Base-by-base conservation (phyloP, 2,113 vertebrate species). In the Perca flavescens region DNA sequence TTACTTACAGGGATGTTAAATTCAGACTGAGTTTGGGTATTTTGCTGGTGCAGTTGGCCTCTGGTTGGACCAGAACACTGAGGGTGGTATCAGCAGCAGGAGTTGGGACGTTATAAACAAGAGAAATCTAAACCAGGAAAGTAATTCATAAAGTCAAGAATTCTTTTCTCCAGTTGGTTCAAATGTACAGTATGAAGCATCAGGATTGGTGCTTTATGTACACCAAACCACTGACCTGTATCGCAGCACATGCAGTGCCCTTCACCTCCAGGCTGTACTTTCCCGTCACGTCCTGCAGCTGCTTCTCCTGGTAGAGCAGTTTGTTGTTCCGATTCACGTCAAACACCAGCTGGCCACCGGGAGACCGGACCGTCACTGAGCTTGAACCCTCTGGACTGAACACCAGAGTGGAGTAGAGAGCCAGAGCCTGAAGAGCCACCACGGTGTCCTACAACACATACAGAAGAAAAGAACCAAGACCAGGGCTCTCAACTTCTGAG, bases 361-460 rank as follows among this genome's bases (percentile, higher is more conserved):
- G 74, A 82, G 60, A 90, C 40, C 71, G 90, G 68, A 97, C 89
- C 0, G 47, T 90, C 82, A 97, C 85, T 83, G 81, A 64, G 22
- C 84, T 84, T 3, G 88, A 80, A 89, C 93, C 60, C 19, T 64
- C 0, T 31, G 74, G 73, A 63, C 72, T 93, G 76, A 95, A 95
- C 0, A 93, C 94, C 82, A 91, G 66, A 0, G 88, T 77, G 40
- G 95, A 91, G 15, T 97, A 96, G 36, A 95, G 96, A 74, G 96
- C 89, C 67, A 97, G 84, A 75, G 96, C 96, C 90, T 97, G 96
- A 36, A 97, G 94, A 74, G 96, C 96, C 0, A 94, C 95, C 60
- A 96, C 93, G 11, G 96, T 96, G 86, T 97, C 97, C 96, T 97
- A 86, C 19, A 87, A 86, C 73, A 80, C 28, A 72, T 54, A 76